Evolutionary conservation across 2,888 invertebrate species (phyloP), one percentile per base, ranked within the genome.

Genomic region (Oscheius onirici): DNA sequence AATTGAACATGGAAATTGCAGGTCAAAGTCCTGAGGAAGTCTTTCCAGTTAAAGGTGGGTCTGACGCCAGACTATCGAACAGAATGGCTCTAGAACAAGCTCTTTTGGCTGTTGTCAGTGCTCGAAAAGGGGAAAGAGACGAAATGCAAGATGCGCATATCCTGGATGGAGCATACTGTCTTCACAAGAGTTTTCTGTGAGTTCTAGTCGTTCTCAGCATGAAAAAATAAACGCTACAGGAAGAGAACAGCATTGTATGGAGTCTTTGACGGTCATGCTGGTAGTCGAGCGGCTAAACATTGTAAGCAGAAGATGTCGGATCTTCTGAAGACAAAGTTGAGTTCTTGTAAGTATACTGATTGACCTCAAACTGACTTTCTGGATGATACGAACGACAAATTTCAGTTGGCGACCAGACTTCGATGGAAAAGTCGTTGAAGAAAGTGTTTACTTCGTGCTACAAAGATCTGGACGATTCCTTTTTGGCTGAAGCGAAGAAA

Each of bases 241-340:
- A 46, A 57, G 40, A 84, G 88, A 2, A 72, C 88, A 22, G 86
- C 89, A 0, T 84, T 88, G 66, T 90, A 88, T 78, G 90, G 88
- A 26, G 89, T 90, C 46, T 90, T 89, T 85, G 90, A 90, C 84
- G 90, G 90, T 3, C 90, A 90, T 79, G 89, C 87, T 44, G 90
- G 90, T 55, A 75, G 81, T 2, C 82, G 88, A 74, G 90, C 90
- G 15, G 87, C 90, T 40, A 87, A 87, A 75, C 89, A 87, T 83
- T 88, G 89, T 78, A 88, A 89, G 54, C 67, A 75, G 13, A 63
- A 77, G 41, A 73, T 86, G 51, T 69, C 75, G 22, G 80, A 86
- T 73, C 81, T 88, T 79, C 83, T 90, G 70, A 87, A 87, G 74
- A 83, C 87, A 75, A 87, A 86, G 79, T 77, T 79, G 40, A 61